A percentile compares a stretch with the other conserved stretches of the same genome.
These are phyloP conservation scores for Poeciliopsis turneri DNA, from an alignment of 2,797 vertebrate species.

Conservation along the genomic window DNA sequence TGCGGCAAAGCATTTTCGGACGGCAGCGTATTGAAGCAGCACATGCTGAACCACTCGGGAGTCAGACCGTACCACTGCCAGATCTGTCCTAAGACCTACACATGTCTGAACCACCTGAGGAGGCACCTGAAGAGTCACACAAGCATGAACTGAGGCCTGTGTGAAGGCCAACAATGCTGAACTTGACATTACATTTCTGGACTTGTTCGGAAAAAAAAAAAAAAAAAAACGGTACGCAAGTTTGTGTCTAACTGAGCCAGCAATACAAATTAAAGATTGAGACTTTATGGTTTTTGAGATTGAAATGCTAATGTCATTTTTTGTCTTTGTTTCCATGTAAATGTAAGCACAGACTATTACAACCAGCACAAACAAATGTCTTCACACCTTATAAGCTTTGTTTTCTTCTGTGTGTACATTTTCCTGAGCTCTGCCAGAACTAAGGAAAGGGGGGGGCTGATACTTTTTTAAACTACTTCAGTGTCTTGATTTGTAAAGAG, in stretches of 20 bases:
- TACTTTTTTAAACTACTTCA: not conserved
- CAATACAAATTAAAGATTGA: constrained; percentile 30
- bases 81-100: constrained; percentile 81
- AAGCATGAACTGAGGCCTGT: constrained; percentile 59
- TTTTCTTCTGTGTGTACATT: constrained; percentile 1
- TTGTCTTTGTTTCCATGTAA: constrained; percentile 26
- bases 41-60: constrained; percentile 80
- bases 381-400: constrained; percentile 3
- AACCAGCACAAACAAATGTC: constrained; percentile 31
- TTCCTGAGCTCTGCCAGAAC: not conserved
- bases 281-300: constrained; percentile 10
- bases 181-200: constrained; percentile 1
- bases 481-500: not conserved
- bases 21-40: constrained; percentile 78
- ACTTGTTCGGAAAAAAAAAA: not conserved
- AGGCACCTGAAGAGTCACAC: constrained; percentile 80
- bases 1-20: constrained; percentile 80
- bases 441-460: not conserved
- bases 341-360: constrained; percentile 3
- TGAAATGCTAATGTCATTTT: not conserved
- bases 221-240: not conserved
- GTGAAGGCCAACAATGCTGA: not conserved
- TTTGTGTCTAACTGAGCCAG: constrained; percentile 28
- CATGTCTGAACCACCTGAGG: constrained; percentile 79
- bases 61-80: constrained; percentile 80